A percentile compares a stretch with the other conserved stretches of the same genome.
phyloP scores from a whole-genome alignment of 2,797 vertebrate species.

The Premnoplex brunnescens region DNA sequence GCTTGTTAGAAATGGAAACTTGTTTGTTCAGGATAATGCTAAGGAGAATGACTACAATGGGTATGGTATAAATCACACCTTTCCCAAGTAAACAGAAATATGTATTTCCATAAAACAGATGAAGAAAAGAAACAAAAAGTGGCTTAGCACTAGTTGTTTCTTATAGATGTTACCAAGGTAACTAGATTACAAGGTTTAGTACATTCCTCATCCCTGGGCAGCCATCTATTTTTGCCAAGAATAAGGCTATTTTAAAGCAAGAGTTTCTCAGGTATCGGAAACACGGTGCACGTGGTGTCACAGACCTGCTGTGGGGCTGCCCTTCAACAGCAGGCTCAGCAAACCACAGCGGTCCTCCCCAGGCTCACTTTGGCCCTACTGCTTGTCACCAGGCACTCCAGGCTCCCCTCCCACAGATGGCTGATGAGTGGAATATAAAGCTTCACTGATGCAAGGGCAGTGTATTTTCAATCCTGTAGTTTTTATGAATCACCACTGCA shows the following conservation, averaged over 20 bases:
- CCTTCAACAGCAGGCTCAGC: neutral
- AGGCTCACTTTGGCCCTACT: accelerated
- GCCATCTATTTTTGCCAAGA: constrained; percentile 30
- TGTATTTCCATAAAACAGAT: constrained; percentile 26
- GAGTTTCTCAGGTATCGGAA: neutral
- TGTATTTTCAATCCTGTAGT: neutral
- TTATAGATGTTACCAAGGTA: constrained; percentile 74
- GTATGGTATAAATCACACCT: neutral
- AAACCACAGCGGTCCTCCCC: neutral
- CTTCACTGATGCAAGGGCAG: neutral
- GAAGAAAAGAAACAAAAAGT: constrained; percentile 1
- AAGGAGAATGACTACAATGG: neutral
- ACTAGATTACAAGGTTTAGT: constrained; percentile 62
- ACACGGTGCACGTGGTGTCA: accelerated
- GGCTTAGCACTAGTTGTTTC: constrained; percentile 30
- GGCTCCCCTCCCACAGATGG: neutral
- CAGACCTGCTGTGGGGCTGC: neutral
- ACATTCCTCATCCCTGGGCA: constrained; percentile 54
- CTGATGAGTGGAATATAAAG: neutral
- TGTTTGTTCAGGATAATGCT: neutral
- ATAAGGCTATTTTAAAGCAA: neutral
- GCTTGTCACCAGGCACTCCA: accelerated
- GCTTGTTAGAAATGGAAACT: neutral
- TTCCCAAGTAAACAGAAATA: constrained; percentile 40
- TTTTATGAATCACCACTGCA: accelerated